Evolutionary conservation across 2,888 invertebrate genomes (phyloP).

Genomic region (Drosophila buzzatii): DNA sequence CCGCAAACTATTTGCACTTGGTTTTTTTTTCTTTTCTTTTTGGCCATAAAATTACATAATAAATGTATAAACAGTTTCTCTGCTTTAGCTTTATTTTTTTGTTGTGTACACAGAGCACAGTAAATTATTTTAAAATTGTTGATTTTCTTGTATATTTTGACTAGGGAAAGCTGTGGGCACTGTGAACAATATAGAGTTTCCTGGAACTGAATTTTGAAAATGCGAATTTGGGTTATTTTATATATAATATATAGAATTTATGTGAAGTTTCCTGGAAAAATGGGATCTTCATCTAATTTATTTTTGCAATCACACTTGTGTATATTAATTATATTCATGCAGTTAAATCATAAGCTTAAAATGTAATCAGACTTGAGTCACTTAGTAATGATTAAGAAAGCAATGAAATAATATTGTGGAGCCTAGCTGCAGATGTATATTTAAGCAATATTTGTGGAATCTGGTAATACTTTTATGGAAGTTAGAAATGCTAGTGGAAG

Average conservation of each 20-base stretch:
- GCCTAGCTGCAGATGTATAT: no score
- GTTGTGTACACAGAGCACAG: slow-evolving; percentile 29
- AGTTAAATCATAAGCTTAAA: no score
- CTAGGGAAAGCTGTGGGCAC: slow-evolving; percentile 11
- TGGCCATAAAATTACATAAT: slow-evolving; percentile 73
- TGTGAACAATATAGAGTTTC: slow-evolving; percentile 1
- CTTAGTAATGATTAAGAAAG: not conserved
- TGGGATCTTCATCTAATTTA: no score
- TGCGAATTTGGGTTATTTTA: not conserved
- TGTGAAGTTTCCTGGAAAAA: no score
- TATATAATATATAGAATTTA: not conserved
- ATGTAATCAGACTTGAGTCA: no score
- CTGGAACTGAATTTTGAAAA: not conserved
- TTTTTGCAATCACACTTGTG: no score
- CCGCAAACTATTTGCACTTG: slow-evolving; percentile 74
- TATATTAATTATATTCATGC: no score
- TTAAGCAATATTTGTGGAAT: not conserved
- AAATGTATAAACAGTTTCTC: slow-evolving; percentile 56
- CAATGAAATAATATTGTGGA: no score
- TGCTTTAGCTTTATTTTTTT: slow-evolving; percentile 13
- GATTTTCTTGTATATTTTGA: slow-evolving; percentile 15
- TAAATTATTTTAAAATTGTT: slow-evolving; percentile 63
- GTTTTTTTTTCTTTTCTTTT: slow-evolving; percentile 47
- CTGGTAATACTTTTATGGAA: no score
- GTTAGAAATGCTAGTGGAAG: not conserved